phyloP scores from a whole-genome alignment of 2,797 vertebrate genomes.

The Gallirallus australis region DNA sequence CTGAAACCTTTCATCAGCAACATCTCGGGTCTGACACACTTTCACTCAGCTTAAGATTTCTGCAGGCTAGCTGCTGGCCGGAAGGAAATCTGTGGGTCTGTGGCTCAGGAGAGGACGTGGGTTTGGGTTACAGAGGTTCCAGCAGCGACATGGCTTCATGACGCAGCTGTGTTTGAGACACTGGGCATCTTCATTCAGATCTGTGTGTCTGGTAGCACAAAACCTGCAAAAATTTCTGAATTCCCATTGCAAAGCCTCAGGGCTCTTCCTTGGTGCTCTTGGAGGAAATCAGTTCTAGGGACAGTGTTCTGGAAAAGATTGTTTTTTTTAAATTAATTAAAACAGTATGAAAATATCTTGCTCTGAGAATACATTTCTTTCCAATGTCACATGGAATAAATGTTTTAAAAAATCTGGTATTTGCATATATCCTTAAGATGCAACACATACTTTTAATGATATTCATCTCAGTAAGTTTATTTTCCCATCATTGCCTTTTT shows the following conservation, averaged over 20 bases:
- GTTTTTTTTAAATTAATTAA: not conserved
- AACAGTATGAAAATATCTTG: not conserved
- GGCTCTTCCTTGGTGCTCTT: not conserved
- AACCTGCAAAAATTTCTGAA: not conserved
- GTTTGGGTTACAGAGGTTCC: not conserved
- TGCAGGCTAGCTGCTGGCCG: fast-evolving
- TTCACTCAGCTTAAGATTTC: not conserved
- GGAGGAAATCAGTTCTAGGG: not conserved
- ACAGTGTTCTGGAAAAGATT: not conserved
- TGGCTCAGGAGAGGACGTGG: not conserved
- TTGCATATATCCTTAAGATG: not conserved
- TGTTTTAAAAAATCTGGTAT: not conserved
- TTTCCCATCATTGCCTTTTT: not conserved
- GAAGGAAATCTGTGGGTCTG: not conserved
- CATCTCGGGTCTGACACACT: not conserved
- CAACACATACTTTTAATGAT: not conserved
- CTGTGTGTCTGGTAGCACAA: not conserved
- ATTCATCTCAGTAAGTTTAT: not conserved
- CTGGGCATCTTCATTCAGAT: not conserved
- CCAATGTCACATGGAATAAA: not conserved
- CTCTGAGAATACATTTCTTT: not conserved
- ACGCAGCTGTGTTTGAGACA: not conserved
- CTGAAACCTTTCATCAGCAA: not conserved
- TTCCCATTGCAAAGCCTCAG: not conserved
- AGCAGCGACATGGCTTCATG: fast-evolving